phyloP scores from a whole-genome alignment of 2,888 invertebrate species.

The Diarsia brunnea region DNA sequence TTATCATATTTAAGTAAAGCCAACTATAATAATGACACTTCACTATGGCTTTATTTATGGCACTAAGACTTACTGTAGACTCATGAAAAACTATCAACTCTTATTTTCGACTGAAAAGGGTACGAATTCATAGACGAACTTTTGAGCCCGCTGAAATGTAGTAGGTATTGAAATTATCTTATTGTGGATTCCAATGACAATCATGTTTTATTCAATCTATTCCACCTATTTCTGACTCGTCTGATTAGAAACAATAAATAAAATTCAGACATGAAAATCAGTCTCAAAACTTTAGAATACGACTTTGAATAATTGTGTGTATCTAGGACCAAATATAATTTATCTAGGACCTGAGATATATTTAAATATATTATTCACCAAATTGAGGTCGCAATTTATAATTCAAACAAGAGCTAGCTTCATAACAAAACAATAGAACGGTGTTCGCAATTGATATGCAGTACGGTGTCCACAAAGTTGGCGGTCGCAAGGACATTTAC shows the following conservation, averaged over 20 bases:
- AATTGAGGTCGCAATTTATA: conserved; percentile 62
- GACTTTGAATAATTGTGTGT: not conserved
- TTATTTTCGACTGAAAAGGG: no score
- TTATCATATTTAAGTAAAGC: no score
- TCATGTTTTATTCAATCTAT: not conserved
- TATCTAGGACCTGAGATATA: conserved; percentile 2
- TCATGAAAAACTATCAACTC: not conserved
- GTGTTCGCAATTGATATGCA: conserved; percentile 77
- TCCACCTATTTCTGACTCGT: not conserved
- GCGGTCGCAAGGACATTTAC: conserved; percentile 69
- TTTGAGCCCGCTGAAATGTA: not conserved
- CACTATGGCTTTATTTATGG: no score
- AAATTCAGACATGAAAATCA: not conserved
- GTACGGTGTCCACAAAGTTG: conserved; percentile 70
- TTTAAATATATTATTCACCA: conserved; percentile 42
- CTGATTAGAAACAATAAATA: not conserved
- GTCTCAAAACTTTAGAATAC: not conserved
- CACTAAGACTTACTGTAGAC: not conserved
- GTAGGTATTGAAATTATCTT: not conserved
- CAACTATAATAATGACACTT: no score
- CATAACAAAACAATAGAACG: conserved; percentile 64
- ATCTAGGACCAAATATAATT: not conserved
- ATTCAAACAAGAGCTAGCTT: conserved; percentile 60
- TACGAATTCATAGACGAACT: not conserved
- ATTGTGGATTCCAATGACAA: not conserved